Conservation (phyloP, 2,797 vertebrate genomes). For the Catamblyrhynchus diadema region DNA sequence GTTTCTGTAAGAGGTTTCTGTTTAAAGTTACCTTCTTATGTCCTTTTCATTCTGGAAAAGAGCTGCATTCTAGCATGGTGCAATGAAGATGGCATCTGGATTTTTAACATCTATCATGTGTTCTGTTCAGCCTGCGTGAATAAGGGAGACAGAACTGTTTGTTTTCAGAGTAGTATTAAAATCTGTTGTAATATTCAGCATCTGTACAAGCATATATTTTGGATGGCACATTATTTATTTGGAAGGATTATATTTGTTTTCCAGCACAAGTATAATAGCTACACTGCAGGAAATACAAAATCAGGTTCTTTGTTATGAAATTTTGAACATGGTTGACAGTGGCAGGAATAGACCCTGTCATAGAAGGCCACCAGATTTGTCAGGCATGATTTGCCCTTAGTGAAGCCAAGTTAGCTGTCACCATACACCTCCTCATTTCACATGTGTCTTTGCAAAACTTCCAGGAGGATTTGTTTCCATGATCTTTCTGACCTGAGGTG, state of each 20-base stretch:
- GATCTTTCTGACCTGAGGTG: not conserved
- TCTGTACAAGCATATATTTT: not conserved
- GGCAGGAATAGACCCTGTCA: not conserved
- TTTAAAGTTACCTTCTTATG: not conserved
- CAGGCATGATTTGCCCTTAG: not conserved
- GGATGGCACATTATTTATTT: not conserved
- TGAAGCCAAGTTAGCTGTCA: not conserved
- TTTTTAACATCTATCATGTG: not conserved
- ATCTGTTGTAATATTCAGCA: not conserved
- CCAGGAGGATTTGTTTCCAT: not conserved
- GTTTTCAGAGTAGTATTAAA: not conserved
- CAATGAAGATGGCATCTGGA: not conserved
- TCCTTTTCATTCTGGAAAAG: not conserved
- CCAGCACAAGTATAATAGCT: not conserved
- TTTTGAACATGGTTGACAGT: not conserved
- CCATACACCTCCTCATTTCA: not conserved
- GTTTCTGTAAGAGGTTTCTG: not conserved
- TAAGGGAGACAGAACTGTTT: not conserved
- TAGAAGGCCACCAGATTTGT: not conserved
- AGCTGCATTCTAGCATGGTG: not conserved
- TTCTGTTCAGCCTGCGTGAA: not conserved
- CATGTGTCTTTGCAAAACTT: not conserved
- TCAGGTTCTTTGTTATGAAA: not conserved
- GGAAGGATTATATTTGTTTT: not conserved
- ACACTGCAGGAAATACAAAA: not conserved